Evolutionary conservation across 2,797 vertebrate genomes (phyloP).

Genomic region (Arnoldichthys spilopterus): DNA sequence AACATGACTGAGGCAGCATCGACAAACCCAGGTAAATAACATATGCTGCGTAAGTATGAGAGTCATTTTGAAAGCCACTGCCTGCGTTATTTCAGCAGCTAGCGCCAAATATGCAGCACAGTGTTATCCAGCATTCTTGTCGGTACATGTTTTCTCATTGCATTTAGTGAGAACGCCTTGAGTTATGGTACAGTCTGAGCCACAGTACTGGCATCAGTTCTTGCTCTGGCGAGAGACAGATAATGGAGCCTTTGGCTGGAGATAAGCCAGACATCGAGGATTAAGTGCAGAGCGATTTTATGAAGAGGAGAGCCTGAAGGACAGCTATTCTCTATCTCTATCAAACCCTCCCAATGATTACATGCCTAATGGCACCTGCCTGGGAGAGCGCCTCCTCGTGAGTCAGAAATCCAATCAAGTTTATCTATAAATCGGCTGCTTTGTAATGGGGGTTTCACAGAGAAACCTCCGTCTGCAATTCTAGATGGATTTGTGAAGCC

Average conservation of each 20-base stretch:
- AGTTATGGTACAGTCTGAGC: slow-evolving; percentile 16
- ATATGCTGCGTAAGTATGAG: neutral
- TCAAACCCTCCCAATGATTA: slow-evolving; percentile 53
- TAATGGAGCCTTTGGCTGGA: slow-evolving; percentile 47
- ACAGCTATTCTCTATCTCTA: slow-evolving; percentile 55
- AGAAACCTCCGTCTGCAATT: slow-evolving; percentile 35
- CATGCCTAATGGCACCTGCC: slow-evolving; percentile 53
- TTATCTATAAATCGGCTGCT: slow-evolving; percentile 54
- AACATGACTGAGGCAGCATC: neutral
- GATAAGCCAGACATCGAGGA: slow-evolving; percentile 51
- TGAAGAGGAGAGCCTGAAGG: slow-evolving; percentile 50
- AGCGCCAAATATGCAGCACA: neutral
- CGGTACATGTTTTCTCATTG: slow-evolving; percentile 12
- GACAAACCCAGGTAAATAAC: neutral
- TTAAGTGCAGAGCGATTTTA: slow-evolving; percentile 55
- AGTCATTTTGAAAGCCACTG: neutral
- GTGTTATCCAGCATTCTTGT: slow-evolving; percentile 14
- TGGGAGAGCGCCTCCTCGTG: slow-evolving; percentile 26
- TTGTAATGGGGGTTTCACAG: slow-evolving; percentile 46
- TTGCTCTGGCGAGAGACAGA: slow-evolving; percentile 41
- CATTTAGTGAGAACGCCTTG: slow-evolving; percentile 10
- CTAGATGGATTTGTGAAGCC: slow-evolving; percentile 43
- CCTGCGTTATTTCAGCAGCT: neutral
- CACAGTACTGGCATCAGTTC: slow-evolving; percentile 20
- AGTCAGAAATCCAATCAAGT: slow-evolving; percentile 55